Evolutionary conservation across 2,113 vertebrate species (phyloP).

Genomic region (Xenopus laevis): DNA sequence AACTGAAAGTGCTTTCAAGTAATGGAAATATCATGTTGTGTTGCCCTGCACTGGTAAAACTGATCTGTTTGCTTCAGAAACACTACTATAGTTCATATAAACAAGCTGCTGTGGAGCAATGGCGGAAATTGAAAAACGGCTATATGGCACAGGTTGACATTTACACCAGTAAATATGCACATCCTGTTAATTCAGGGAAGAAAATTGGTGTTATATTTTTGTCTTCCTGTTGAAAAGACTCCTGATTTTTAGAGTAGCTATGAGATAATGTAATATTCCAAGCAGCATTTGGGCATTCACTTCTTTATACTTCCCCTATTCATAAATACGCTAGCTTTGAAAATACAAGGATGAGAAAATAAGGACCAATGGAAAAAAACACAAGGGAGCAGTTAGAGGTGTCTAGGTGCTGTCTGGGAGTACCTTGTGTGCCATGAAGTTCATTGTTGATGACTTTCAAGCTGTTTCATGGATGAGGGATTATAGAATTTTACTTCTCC

Average conservation of each 20-base stretch:
- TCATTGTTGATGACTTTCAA: not conserved
- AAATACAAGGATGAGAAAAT: conserved; percentile 20
- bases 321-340: conserved; percentile 11
- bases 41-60: too few species aligned
- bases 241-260: conserved; percentile 3
- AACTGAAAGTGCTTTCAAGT: too few species aligned
- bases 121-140: too few species aligned
- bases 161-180: not conserved
- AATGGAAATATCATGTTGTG: too few species aligned
- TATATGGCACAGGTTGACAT: too few species aligned
- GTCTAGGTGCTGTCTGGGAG: not conserved
- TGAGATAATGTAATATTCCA: conserved; percentile 11
- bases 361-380: conserved; percentile 8
- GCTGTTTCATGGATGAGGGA: conserved; percentile 10
- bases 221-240: conserved; percentile 6
- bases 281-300: conserved; percentile 13
- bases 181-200: conserved; percentile 12
- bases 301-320: conserved; percentile 12
- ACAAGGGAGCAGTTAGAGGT: conserved; percentile 11
- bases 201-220: conserved; percentile 7
- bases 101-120: too few species aligned
- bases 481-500: conserved; percentile 23
- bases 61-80: too few species aligned
- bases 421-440: not conserved
- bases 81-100: too few species aligned